phyloP scores from a whole-genome alignment of 2,797 vertebrate species.

The Meriones psammophilus region DNA sequence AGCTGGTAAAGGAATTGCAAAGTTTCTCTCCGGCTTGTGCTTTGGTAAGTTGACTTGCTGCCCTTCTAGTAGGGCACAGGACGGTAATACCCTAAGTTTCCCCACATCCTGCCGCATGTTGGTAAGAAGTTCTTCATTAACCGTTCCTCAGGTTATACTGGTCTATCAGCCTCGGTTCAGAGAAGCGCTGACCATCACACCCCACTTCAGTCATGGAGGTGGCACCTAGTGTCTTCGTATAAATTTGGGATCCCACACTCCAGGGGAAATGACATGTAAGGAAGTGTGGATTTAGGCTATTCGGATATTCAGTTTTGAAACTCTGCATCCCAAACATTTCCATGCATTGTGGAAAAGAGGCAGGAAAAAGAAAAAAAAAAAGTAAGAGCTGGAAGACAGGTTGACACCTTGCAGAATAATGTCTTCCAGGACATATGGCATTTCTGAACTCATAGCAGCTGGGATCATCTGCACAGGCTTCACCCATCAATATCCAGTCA shows the following conservation, averaged over 20 bases:
- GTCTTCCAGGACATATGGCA: background rate
- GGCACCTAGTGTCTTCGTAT: fast-evolving
- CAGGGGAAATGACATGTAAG: background rate
- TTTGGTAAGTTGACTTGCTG: background rate
- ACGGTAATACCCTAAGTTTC: background rate
- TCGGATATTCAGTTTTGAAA: background rate
- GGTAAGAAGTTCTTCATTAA: background rate
- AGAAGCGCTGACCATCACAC: background rate
- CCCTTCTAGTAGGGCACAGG: background rate
- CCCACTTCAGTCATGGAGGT: background rate
- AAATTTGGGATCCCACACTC: background rate
- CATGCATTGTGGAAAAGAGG: background rate
- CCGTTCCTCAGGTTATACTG: background rate
- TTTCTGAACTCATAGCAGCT: background rate
- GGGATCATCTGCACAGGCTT: background rate
- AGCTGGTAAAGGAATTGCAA: background rate
- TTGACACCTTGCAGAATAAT: background rate
- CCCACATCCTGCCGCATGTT: background rate
- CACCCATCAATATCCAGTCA: background rate
- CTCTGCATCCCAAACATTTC: background rate
- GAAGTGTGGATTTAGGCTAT: background rate
- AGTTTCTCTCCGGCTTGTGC: background rate
- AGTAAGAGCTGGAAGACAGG: background rate
- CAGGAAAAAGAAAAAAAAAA: background rate
- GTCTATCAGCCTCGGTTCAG: background rate